Evolutionary conservation across 2,888 invertebrate species (phyloP), one percentile per base, ranked within the genome.

Genomic region (Oscheius myriophilus): DNA sequence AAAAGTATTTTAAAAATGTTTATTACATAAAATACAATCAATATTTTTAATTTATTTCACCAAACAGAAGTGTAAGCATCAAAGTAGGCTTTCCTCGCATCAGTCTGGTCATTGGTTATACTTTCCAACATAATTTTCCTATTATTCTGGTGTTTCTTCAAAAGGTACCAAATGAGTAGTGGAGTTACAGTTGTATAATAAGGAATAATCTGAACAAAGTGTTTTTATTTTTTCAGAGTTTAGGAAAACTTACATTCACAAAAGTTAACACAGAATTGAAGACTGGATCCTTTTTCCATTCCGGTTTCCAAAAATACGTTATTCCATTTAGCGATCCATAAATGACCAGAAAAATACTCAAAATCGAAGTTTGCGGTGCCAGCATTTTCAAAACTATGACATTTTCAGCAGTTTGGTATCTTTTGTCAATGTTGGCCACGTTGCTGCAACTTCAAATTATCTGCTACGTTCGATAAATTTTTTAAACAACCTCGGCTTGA

Each of bases 331-430:
- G 51, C 1, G 18, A 14, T 18, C 61, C 61, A 21, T 61, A 61
- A 12, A 49, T 14, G 25, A 61, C 61, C 16, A 61, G 33, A n/a
- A 45, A 61, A 14, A 46, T 26, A n/a, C 46, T 26, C 26, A 61
- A 49, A 26, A 46, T 49, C 0, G 61, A 49, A 16, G 46, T 61
- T n/a, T 61, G 61, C 3, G 61, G 61, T 9, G 61, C 49, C 33
- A 61, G 39, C 3, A 61, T 61, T 16, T 61, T 61, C 7, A 61
- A 49, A 25, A 61, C 61, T 26, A 26, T 61, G 33, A 33, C 16
- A 46, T 61, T 61, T n/a, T 61, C 61, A 14, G 61, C 25, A 21
- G 46, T 61, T 21, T 61, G 61, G 21, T 61, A 61, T 46, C 61
- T 23, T 26, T 39, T 16, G 2, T 49, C 16, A 1, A 49, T 33